These are phyloP conservation scores for Orthosia gracilis DNA, from an alignment of 2,888 invertebrate genomes.

Conservation along the genomic window DNA sequence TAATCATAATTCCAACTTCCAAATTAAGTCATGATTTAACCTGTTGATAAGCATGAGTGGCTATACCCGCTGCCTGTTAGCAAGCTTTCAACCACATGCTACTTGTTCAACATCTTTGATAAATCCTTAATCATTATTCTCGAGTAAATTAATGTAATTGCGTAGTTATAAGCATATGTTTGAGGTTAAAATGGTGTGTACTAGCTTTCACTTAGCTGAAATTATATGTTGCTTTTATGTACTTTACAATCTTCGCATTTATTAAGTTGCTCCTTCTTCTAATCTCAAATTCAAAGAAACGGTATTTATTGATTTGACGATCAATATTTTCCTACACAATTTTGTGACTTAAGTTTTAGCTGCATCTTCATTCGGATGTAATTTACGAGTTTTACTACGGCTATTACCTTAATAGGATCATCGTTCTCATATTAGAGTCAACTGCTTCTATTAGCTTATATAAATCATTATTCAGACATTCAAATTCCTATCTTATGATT, in stretches of 20 bases:
- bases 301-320: no score
- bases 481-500: constrained; percentile 33
- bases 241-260: background rate
- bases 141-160: constrained; percentile 23
- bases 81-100: constrained; percentile 17
- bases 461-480: constrained; percentile 7
- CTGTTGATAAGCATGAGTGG: constrained; percentile 22
- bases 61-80: constrained; percentile 14
- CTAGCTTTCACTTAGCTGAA: background rate
- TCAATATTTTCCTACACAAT: background rate
- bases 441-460: background rate
- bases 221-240: background rate
- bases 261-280: background rate
- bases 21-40: constrained; percentile 12
- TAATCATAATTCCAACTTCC: constrained; percentile 20
- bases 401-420: background rate
- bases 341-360: no score
- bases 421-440: constrained; percentile 10
- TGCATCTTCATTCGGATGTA: background rate
- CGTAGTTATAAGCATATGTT: constrained; percentile 34
- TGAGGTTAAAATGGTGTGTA: constrained; percentile 2
- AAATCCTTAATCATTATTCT: constrained; percentile 31
- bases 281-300: background rate
- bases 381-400: background rate
- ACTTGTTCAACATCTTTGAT: constrained; percentile 37